Percentiles rank a stretch among this genome's conserved stretches.
phyloP scores from a whole-genome alignment of 2,888 invertebrate species.

The Oscheius sp. region DNA sequence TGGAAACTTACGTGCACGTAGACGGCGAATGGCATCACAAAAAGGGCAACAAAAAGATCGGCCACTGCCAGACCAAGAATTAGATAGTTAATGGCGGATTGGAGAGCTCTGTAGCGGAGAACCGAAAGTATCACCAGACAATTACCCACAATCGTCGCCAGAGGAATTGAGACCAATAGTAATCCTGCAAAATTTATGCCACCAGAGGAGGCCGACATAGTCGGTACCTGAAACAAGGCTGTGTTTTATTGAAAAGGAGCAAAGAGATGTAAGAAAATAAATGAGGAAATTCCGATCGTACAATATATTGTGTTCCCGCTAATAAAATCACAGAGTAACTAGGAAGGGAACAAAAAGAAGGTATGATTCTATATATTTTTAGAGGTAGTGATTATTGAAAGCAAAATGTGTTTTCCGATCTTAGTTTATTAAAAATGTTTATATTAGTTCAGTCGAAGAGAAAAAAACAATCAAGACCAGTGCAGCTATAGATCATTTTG shows the following conservation, averaged over 20 bases:
- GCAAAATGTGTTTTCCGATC: no score
- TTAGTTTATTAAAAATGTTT: background rate
- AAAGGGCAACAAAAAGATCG: conserved; percentile 67
- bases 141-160: conserved; percentile 67
- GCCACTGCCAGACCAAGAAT: conserved; percentile 82
- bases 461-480: background rate
- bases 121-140: conserved; percentile 61
- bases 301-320: no score
- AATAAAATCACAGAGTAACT: no score
- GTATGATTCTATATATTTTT: no score
- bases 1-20: conserved; percentile 65
- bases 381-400: no score
- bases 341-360: no score
- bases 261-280: background rate
- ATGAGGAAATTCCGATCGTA: no score
- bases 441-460: background rate
- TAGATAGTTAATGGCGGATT: conserved; percentile 98
- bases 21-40: conserved; percentile 70
- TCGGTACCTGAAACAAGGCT: background rate
- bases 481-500: no score
- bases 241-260: background rate
- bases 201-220: conserved; percentile 21
- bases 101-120: conserved; percentile 75
- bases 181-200: conserved; percentile 48
- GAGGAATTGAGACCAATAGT: conserved; percentile 52